A percentile compares a stretch with the other conserved stretches of the same genome.
Evolutionary conservation across 2,113 vertebrate genomes (phyloP).

Genomic region (Grus americana): DNA sequence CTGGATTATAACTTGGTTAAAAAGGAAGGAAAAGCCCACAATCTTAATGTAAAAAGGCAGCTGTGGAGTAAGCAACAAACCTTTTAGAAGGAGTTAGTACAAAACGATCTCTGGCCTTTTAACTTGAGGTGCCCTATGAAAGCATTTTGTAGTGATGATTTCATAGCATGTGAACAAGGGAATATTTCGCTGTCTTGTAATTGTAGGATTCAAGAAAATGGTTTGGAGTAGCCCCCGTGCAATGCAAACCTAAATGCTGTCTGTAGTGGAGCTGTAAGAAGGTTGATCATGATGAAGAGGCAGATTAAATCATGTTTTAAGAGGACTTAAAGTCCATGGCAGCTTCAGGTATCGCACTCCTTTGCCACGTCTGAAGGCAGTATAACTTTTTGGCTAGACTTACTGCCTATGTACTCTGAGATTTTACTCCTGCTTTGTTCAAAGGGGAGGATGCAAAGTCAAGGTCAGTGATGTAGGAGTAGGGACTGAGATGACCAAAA

Average conservation of each 20-base stretch:
- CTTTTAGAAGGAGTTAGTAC: background rate
- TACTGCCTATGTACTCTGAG: background rate
- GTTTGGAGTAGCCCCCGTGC: background rate
- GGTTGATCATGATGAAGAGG: background rate
- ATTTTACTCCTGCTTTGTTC: background rate
- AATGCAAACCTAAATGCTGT: background rate
- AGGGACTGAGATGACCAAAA: background rate
- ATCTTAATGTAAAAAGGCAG: background rate
- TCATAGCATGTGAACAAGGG: background rate
- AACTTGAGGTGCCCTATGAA: fast-evolving
- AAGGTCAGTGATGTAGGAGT: background rate
- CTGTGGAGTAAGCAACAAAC: background rate
- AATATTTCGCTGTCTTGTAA: background rate
- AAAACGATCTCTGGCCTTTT: background rate
- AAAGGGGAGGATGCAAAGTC: background rate
- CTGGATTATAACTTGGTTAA: background rate
- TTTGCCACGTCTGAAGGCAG: background rate
- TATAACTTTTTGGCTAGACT: background rate
- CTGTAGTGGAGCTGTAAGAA: background rate
- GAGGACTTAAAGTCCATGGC: background rate
- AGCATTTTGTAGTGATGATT: background rate
- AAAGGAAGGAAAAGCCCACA: background rate
- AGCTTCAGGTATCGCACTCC: background rate
- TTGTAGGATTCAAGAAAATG: background rate
- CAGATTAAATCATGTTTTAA: background rate